Percentiles rank a stretch among this genome's conserved stretches.
phyloP scores from a whole-genome alignment of 2,113 vertebrate genomes.

The Cacatua alba region DNA sequence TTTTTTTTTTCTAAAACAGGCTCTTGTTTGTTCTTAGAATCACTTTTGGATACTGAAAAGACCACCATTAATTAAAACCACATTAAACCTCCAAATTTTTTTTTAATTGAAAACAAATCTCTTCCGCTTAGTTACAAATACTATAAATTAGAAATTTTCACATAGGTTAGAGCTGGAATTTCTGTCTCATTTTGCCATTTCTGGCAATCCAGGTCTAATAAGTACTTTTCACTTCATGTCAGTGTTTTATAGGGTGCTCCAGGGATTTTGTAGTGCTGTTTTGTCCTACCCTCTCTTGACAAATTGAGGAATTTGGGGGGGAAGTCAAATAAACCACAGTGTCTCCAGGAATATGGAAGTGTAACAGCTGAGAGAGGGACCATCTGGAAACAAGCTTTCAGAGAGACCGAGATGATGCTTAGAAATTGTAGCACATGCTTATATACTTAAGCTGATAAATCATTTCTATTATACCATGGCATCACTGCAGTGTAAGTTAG shows the following conservation, averaged over 20 bases:
- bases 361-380: rapidly evolving
- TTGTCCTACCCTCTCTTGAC: not conserved
- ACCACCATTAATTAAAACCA: not conserved
- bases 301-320: not conserved
- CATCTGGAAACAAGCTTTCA: not conserved
- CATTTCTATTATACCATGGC: not conserved
- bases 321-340: not conserved
- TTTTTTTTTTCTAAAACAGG: not conserved
- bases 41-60: too few relatives aligned
- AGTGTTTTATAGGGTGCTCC: not conserved
- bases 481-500: not conserved
- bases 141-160: not conserved
- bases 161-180: not conserved
- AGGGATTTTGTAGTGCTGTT: not conserved
- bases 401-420: rapidly evolving
- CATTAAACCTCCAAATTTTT: not conserved
- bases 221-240: not conserved
- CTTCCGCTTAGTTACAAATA: not conserved
- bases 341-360: not conserved
- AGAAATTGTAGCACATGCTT: not conserved
- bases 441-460: too few relatives aligned
- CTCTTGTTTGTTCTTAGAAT: too few relatives aligned
- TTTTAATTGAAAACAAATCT: not conserved
- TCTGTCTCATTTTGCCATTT: not conserved
- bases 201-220: not conserved